Evolutionary conservation across 2,797 vertebrate genomes (phyloP), one percentile per base, ranked within the genome.

Genomic region (Knipowitschia caucasica): DNA sequence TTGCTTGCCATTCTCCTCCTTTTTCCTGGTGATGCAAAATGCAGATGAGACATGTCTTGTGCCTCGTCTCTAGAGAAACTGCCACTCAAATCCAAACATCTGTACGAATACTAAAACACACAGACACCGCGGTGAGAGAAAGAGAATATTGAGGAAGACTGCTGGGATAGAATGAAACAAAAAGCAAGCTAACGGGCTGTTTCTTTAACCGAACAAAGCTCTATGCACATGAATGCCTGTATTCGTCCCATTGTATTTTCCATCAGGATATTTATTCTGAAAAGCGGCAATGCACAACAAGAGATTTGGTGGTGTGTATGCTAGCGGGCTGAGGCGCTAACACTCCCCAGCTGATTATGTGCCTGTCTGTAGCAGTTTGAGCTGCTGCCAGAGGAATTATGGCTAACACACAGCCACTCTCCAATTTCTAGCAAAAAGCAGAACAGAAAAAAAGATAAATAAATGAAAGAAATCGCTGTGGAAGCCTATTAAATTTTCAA

Each of bases 331-430:
- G 84, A 80, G 77, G 77, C 78, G 80, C 79, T 84, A 84, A 83
- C 84, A 69, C 85, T 88, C 85, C 89, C 84, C 85, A 86, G 83
- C 87, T 89, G 88, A 91, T 89, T 90, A 89, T 90, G 80, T 89
- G 81, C 87, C 88, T 90, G 88, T 89, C 84, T 89, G 85, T 87
- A 84, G 86, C 83, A 86, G 85, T 90, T 88, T 90, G 89, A 89
- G 86, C 84, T 81, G 83, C 85, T 80, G 85, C 88, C 89, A 91
- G 87, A 90, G 88, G 88, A 92, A 89, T 92, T 90, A 90, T 81
- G 85, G 83, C 82, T 88, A 75, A 81, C 84, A 80, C 76, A 88
- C 78, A 72, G 78, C 77, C 77, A 81, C 78, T 73, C 82, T 87
- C 75, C 76, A 60, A 86, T 85, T 86, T 85, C 70, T 67, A 80